phyloP scores from a whole-genome alignment of 2,797 vertebrate genomes.

The Acanthurus tractus region DNA sequence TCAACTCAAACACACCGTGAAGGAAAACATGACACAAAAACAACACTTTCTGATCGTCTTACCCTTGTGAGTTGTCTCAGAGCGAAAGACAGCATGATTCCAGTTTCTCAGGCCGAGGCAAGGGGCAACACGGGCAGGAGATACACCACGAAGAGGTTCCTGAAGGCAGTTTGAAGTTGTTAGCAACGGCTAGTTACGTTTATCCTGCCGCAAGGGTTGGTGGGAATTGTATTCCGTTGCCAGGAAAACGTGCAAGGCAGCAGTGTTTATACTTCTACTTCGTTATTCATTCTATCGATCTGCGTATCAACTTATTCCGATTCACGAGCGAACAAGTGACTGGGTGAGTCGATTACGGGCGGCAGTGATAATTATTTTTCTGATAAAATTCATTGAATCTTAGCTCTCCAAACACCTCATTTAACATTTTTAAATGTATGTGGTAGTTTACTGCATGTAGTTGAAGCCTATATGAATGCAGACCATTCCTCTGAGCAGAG shows the following conservation, averaged over 20 bases:
- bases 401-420: no score
- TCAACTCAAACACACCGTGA: not conserved
- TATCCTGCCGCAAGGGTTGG: conserved; percentile 28
- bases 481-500: no score
- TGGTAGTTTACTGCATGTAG: no score
- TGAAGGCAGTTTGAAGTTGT: conserved; percentile 39
- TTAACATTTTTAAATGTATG: no score
- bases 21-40: not conserved
- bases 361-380: no score
- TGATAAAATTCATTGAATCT: no score
- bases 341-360: no score
- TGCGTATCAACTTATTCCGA: no score
- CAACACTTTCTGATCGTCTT: conserved; percentile 9
- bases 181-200: conserved; percentile 39
- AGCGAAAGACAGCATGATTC: conserved; percentile 83
- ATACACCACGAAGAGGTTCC: conserved; percentile 34
- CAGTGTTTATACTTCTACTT: no score
- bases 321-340: no score
- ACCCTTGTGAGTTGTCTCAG: conserved; percentile 82
- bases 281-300: no score
- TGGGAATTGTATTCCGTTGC: conserved; percentile 70
- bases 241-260: not conserved
- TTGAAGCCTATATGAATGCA: no score
- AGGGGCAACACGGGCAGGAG: conserved; percentile 32
- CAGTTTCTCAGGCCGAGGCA: conserved; percentile 32